Base-by-base conservation (phyloP, 2,888 invertebrate genomes). In the Rotaria socialis region DNA sequence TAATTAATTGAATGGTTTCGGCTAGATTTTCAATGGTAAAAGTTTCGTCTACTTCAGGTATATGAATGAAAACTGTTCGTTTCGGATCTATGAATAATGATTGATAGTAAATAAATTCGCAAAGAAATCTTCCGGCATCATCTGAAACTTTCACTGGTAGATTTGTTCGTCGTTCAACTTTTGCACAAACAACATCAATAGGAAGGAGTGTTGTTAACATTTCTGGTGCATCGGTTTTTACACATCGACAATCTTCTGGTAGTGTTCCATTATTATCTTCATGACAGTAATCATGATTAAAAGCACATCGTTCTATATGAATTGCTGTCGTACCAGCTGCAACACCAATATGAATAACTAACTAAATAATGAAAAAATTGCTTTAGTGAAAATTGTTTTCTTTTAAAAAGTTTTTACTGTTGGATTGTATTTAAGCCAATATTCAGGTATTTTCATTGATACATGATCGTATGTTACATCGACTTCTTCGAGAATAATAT, bases 341-440 rank as follows among this genome's bases (percentile, higher is more conserved):
- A 0, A 80, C 80, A 47, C 80, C 80, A 43, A 80, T 47, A 47
- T 80, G 80, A 80, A 80, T 47, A n/a, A 80, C 80, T 47, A 80
- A n/a, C 80, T 80, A 14, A 80, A 80, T n/a, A 35, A 35, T 35
- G 35, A 35, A 35, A 35, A 35, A 35, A 35, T 35, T 35, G 35
- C 2, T 35, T 35, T 35, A 35, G 35, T 35, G 35, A 35, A 35
- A 35, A 2, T 35, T 47, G 0, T 6, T 35, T 41, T 74, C 1
- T 67, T 67, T 67, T 27, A 0, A 14, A 10, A 35, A 27, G 2
- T 80, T 11, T 35, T 47, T 80, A 80, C 80, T 80, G 80, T 80
- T 43, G 80, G 80, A 80, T 80, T 80, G n/a, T 80, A 80, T 16
- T 80, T 80, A 8, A 80, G 24, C 80, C 80, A 80, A 80, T 47